phyloP scores from a whole-genome alignment of 2,888 invertebrate genomes.

The Lottia scabra region DNA sequence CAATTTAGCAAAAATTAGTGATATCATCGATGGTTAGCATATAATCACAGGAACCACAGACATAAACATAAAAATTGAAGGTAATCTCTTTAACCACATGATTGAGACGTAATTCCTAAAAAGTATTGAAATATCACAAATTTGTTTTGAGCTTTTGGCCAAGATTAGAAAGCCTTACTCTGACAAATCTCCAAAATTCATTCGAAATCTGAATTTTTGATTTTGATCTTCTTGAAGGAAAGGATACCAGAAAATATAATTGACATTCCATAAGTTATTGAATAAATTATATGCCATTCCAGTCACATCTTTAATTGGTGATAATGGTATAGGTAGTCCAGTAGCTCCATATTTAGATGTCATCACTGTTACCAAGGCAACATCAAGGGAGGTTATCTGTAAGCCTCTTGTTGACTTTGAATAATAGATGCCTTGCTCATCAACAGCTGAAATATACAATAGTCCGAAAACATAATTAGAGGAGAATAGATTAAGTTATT shows the following conservation, averaged over 20 bases:
- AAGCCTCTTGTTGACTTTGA: constrained; percentile 35
- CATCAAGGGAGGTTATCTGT: constrained; percentile 45
- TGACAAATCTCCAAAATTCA: constrained; percentile 27
- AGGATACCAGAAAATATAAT: constrained; percentile 65
- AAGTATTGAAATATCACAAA: too few species aligned
- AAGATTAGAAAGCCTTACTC: too few species aligned
- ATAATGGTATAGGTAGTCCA: constrained; percentile 47
- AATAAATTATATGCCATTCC: constrained; percentile 59
- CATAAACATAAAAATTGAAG: too few species aligned
- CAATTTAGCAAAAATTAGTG: too few species aligned
- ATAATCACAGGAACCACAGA: too few species aligned
- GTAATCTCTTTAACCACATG: too few species aligned
- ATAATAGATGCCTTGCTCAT: constrained; percentile 47
- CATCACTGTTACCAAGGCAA: constrained; percentile 46
- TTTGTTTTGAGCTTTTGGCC: too few species aligned
- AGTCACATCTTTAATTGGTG: constrained; percentile 40
- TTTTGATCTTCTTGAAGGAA: constrained; percentile 42
- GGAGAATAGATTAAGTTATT: too few species aligned
- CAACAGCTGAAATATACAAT: constrained; percentile 43
- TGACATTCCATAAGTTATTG: constrained; percentile 64
- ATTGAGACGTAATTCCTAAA: too few species aligned
- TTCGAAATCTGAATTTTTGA: constrained; percentile 42
- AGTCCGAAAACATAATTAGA: background rate
- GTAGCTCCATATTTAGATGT: constrained; percentile 39
- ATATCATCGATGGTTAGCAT: too few species aligned